Conservation (phyloP, 1,140 invertebrate species). For the Mycetomoellerius zeteki region DNA sequence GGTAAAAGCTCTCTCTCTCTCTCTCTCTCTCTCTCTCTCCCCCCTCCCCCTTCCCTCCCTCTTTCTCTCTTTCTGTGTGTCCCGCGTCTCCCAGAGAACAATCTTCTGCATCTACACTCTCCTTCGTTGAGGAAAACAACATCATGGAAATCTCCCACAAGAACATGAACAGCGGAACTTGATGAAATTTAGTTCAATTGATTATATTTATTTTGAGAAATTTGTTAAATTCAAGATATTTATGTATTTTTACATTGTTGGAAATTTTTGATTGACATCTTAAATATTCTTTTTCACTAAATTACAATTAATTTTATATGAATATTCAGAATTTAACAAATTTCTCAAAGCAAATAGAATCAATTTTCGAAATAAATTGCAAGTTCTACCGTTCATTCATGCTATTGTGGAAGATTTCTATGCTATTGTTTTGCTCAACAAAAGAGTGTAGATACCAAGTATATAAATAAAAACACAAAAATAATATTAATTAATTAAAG, state of each 20-base stretch:
- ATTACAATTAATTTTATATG: neutral
- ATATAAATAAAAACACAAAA: neutral
- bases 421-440: too few relatives aligned
- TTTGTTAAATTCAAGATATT: neutral
- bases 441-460: too few relatives aligned
- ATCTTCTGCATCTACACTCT: slow-evolving; percentile 37
- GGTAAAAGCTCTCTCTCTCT: slow-evolving; percentile 69
- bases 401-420: too few relatives aligned
- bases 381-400: too few relatives aligned
- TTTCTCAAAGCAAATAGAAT: too few relatives aligned
- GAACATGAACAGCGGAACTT: neutral
- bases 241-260: neutral
- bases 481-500: neutral
- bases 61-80: neutral
- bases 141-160: slow-evolving; percentile 51
- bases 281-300: neutral
- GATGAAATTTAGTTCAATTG: neutral
- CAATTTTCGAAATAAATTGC: too few relatives aligned
- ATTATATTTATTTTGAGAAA: neutral
- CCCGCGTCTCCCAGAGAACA: slow-evolving; percentile 8
- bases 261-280: neutral
- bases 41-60: neutral
- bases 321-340: too few relatives aligned
- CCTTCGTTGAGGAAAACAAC: slow-evolving; percentile 78
- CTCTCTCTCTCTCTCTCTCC: neutral